Conservation (phyloP, 2,113 vertebrate species). For the Toxotes chatareus region DNA sequence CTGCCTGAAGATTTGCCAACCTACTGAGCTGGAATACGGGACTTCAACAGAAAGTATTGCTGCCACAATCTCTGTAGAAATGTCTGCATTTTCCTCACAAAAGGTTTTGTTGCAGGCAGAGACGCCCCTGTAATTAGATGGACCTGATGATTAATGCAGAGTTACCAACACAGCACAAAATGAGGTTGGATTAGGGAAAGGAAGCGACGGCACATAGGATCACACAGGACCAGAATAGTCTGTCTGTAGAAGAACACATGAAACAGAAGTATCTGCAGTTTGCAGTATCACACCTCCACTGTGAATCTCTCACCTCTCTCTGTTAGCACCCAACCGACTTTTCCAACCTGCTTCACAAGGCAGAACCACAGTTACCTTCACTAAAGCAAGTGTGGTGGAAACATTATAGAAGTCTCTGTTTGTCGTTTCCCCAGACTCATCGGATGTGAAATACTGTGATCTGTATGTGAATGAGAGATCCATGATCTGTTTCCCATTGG, state of each 20-base stretch:
- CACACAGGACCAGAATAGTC: neutral
- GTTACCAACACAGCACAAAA: conserved; percentile 1
- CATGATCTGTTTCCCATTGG: conserved; percentile 12
- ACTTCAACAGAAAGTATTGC: neutral
- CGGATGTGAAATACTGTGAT: conserved; percentile 22
- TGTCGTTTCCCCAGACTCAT: neutral
- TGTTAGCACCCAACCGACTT: conserved; percentile 20
- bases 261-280: conserved; percentile 13
- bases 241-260: neutral
- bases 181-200: neutral
- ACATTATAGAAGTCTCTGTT: conserved; percentile 7
- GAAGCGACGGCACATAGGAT: neutral
- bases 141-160: conserved; percentile 11
- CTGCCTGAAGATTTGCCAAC: neutral
- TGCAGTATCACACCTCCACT: conserved; percentile 63
- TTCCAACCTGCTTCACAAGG: conserved; percentile 41
- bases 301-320: conserved; percentile 74
- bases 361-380: conserved; percentile 35
- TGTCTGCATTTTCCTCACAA: neutral
- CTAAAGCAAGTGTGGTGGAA: conserved; percentile 19
- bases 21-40: neutral
- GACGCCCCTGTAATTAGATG: neutral
- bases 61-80: neutral
- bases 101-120: neutral
- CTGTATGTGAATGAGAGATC: conserved; percentile 29